Conservation (phyloP, 1,140 invertebrate genomes). For the Mya arenaria region DNA sequence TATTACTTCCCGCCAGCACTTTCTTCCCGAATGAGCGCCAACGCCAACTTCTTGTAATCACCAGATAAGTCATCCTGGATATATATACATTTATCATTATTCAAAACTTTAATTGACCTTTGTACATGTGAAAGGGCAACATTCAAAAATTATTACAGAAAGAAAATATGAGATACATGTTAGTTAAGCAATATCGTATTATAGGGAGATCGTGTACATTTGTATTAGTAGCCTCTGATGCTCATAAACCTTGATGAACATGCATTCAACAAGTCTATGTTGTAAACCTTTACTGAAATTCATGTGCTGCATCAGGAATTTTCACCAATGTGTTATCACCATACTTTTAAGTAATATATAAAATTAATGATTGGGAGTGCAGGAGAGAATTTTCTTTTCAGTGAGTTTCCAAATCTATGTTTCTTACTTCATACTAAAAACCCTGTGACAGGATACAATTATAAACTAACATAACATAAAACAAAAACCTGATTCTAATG, state of each 20-base stretch:
- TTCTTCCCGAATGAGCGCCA: slow-evolving; percentile 67
- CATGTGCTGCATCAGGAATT: background rate
- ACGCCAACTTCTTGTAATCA: slow-evolving; percentile 75
- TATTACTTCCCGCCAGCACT: slow-evolving; percentile 19
- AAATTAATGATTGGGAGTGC: background rate
- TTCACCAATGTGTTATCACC: background rate
- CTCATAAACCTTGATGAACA: background rate
- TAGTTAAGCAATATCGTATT: background rate
- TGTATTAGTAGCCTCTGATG: background rate
- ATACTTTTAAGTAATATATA: background rate
- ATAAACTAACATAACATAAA: background rate
- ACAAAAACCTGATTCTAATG: background rate
- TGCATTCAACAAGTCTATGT: background rate
- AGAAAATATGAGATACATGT: background rate
- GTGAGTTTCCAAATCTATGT: background rate
- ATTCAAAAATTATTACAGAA: background rate
- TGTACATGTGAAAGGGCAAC: background rate
- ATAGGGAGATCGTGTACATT: too few relatives aligned
- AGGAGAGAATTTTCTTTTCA: background rate
- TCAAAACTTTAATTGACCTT: background rate
- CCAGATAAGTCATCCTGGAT: slow-evolving; percentile 79
- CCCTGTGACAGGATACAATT: background rate
- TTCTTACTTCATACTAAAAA: background rate
- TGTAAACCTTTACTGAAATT: too few relatives aligned
- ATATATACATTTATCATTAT: slow-evolving; percentile 35